Percentiles rank a stretch among this genome's conserved stretches.
phyloP scores from a whole-genome alignment of 2,113 vertebrate species.

The Clarias gariepinus region DNA sequence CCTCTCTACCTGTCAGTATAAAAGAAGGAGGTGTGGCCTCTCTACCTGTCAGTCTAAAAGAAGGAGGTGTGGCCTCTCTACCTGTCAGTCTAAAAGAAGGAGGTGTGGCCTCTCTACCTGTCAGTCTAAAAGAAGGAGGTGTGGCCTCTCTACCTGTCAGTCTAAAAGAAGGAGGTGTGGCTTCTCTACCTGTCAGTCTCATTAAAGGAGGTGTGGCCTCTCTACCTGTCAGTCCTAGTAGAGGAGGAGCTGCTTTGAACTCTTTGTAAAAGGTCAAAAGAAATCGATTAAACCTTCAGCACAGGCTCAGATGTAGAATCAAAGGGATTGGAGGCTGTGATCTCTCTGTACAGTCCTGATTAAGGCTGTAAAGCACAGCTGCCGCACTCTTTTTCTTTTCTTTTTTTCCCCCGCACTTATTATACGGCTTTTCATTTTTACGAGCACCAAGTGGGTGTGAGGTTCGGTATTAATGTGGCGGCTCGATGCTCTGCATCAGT shows the following conservation, averaged over 20 bases:
- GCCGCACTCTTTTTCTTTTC: not conserved
- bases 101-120: not conserved
- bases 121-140: not conserved
- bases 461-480: constrained; percentile 4
- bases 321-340: not conserved
- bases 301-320: not conserved
- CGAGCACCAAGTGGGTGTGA: constrained; percentile 11
- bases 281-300: not conserved
- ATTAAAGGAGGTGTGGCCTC: not conserved
- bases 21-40: not conserved
- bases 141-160: not conserved
- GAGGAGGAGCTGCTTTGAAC: not conserved
- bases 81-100: not conserved
- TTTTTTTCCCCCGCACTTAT: constrained; percentile 1
- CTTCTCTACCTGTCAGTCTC: not conserved
- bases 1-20: not conserved
- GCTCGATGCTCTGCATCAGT: constrained; percentile 15
- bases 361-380: not conserved
- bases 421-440: constrained; percentile 26
- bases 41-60: not conserved
- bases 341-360: not conserved
- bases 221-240: not conserved
- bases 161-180: not conserved
- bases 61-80: not conserved
- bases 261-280: not conserved